phyloP scores from a whole-genome alignment of 2,797 vertebrate species.

The Lithobates sylvaticus region DNA sequence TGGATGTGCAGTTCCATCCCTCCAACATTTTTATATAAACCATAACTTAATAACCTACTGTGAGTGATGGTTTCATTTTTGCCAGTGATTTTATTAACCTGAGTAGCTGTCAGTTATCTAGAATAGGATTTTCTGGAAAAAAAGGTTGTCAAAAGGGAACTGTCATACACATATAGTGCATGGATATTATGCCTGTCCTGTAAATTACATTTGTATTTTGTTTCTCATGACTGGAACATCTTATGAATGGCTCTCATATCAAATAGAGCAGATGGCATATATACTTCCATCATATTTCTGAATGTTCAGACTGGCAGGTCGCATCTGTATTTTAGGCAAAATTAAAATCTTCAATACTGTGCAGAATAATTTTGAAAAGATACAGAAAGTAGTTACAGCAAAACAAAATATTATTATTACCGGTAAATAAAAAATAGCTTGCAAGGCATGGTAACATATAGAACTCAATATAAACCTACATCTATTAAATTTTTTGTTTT shows the following conservation, averaged over 20 bases:
- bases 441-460: too few species aligned
- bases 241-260: not conserved
- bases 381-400: not conserved
- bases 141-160: conserved; percentile 8
- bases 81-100: conserved; percentile 20
- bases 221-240: not conserved
- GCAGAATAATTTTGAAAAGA: not conserved
- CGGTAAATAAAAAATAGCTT: too few species aligned
- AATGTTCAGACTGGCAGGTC: not conserved
- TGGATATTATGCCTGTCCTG: not conserved
- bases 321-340: not conserved
- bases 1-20: not conserved
- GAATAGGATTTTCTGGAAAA: not conserved
- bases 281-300: not conserved
- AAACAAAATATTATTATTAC: too few species aligned
- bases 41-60: conserved; percentile 17
- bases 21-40: conserved; percentile 1
- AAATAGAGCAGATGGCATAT: conserved; percentile 11
- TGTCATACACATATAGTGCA: conserved; percentile 11
- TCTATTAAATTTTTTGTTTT: too few species aligned
- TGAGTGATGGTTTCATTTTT: conserved; percentile 30
- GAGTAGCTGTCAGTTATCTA: conserved; percentile 30
- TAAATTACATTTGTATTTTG: conserved; percentile 24
- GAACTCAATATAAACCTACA: too few species aligned
- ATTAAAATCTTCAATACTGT: not conserved